phyloP scores from a whole-genome alignment of 2,888 invertebrate genomes.

The Synergus laeviventris region DNA sequence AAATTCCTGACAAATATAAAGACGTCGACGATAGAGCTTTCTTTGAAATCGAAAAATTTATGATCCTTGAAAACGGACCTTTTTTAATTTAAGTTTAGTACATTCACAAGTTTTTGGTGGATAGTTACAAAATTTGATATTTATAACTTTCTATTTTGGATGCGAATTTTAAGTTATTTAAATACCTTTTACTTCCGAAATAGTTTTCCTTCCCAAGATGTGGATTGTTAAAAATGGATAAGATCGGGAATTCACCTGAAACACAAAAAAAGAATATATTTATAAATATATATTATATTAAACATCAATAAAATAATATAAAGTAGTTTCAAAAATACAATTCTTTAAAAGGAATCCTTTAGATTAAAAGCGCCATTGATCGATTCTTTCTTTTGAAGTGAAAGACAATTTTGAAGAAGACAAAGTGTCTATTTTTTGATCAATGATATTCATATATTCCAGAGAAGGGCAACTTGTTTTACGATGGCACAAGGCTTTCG shows the following conservation, averaged over 20 bases:
- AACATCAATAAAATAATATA: no score
- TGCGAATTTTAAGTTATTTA: no score
- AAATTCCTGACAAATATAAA: neutral
- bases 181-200: no score
- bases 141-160: no score
- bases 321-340: neutral
- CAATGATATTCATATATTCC: constrained; percentile 28
- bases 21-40: neutral
- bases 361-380: neutral
- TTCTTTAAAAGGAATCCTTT: neutral
- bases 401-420: constrained; percentile 2
- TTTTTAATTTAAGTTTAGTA: no score
- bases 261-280: neutral
- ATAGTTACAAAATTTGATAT: no score
- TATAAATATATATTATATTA: no score
- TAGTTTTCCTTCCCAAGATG: no score
- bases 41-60: neutral
- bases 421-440: constrained; percentile 6
- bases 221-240: neutral
- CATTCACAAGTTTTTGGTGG: no score
- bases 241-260: neutral
- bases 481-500: constrained; percentile 40
- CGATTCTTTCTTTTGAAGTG: neutral
- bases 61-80: no score
- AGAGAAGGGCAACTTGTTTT: constrained; percentile 38